A percentile compares a stretch with the other conserved stretches of the same genome.
phyloP scores from a whole-genome alignment of 2,888 invertebrate genomes.

The Drosophila fungiperda region DNA sequence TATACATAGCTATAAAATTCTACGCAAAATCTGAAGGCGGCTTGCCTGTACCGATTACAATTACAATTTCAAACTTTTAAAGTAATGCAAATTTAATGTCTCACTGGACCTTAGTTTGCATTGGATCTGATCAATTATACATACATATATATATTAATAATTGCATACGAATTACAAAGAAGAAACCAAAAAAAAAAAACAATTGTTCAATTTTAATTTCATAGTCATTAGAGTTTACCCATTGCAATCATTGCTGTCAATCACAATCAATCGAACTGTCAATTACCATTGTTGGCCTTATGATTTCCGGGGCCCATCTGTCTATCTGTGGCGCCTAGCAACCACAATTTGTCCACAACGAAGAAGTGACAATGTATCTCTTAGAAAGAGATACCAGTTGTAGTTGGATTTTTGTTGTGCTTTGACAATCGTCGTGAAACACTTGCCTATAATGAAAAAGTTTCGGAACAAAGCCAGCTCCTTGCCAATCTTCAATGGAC shows the following conservation, averaged over 20 bases:
- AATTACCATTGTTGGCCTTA: constrained; percentile 21
- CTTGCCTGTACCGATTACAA: constrained; percentile 43
- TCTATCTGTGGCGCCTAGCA: constrained; percentile 57
- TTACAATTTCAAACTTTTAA: constrained; percentile 54
- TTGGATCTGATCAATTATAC: constrained; percentile 47
- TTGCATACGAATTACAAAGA: constrained; percentile 9
- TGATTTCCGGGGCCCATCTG: not conserved
- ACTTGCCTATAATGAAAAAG: constrained; percentile 73
- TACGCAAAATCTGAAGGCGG: constrained; percentile 43
- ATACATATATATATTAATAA: constrained; percentile 31
- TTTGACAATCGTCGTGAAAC: not conserved
- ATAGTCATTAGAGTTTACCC: not conserved
- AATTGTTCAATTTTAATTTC: constrained; percentile 25
- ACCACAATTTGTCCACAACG: constrained; percentile 68
- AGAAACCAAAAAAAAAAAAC: not conserved
- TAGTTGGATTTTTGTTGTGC: constrained; percentile 29
- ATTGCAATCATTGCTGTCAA: constrained; percentile 1
- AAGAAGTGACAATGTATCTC: constrained; percentile 17
- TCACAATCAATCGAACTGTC: constrained; percentile 18
- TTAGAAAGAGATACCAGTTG: constrained; percentile 16
- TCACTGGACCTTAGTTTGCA: constrained; percentile 24
- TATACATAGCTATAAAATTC: constrained; percentile 36
- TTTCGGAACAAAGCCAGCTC: constrained; percentile 82
- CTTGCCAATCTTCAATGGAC: constrained; percentile 83
- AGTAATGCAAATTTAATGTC: constrained; percentile 46